Conservation (phyloP, 2,797 vertebrate species). For the Atherinosoma microstoma region DNA sequence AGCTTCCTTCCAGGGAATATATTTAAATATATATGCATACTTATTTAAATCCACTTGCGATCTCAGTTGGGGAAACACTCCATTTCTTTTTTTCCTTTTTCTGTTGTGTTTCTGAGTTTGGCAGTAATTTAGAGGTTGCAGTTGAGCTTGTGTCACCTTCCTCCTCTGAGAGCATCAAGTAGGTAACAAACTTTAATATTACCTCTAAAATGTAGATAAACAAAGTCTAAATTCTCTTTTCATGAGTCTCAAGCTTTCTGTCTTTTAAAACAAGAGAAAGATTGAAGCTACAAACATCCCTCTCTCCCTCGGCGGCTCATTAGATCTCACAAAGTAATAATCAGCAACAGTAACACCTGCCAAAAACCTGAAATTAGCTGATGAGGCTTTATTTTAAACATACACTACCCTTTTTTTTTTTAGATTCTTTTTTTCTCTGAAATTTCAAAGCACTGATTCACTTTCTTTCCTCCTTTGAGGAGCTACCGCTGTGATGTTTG, state of each 20-base stretch:
- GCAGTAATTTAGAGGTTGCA: slow-evolving; percentile 14
- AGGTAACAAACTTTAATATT: slow-evolving; percentile 3
- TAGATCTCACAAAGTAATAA: too few relatives aligned
- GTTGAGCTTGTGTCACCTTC: slow-evolving; percentile 40
- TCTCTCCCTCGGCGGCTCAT: too few relatives aligned
- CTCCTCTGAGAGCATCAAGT: slow-evolving; percentile 4
- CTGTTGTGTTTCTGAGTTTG: not conserved
- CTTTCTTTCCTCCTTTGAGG: too few relatives aligned
- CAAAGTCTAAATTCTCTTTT: not conserved
- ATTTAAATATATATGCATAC: slow-evolving; percentile 1
- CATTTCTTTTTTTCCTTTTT: not conserved
- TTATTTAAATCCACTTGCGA: not conserved
- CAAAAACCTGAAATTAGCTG: too few relatives aligned
- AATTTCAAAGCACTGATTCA: too few relatives aligned
- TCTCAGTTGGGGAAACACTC: not conserved
- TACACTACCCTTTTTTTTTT: too few relatives aligned
- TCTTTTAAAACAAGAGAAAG: not conserved
- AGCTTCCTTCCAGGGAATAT: not conserved
- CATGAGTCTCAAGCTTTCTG: not conserved
- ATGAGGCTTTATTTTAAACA: too few relatives aligned
- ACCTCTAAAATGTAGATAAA: not conserved
- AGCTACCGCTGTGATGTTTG: not conserved
- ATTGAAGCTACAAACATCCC: not conserved
- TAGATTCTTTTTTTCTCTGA: too few relatives aligned
- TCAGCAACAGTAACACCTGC: too few relatives aligned